These are phyloP conservation scores for Scomber scombrus DNA, from an alignment of 2,113 vertebrate species.

Conservation along the genomic window DNA sequence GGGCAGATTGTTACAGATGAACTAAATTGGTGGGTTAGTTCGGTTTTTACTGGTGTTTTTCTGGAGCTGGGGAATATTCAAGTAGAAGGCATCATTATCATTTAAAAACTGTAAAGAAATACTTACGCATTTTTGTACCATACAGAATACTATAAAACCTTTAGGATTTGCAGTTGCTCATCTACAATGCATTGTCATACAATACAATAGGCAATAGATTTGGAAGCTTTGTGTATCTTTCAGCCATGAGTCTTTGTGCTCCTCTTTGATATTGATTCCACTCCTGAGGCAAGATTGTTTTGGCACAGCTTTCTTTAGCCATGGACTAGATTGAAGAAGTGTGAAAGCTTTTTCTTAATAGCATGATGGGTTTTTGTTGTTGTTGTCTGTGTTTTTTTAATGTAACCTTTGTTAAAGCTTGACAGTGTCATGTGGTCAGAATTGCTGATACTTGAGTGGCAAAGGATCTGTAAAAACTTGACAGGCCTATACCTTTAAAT, in stretches of 20 bases:
- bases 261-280: conserved; percentile 49
- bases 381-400: not conserved
- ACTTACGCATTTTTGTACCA: not conserved
- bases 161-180: not conserved
- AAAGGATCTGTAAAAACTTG: conserved; percentile 1
- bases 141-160: not conserved
- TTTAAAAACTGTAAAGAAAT: not conserved
- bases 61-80: not conserved
- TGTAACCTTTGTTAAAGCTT: conserved; percentile 3
- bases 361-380: not conserved
- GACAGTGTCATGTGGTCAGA: not conserved
- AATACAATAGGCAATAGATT: not conserved
- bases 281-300: conserved; percentile 39
- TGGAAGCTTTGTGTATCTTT: conserved; percentile 34
- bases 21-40: not conserved
- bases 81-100: not conserved
- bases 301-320: conserved; percentile 27
- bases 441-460: not conserved
- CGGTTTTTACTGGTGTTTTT: conserved; percentile 12
- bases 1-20: conserved; percentile 7
- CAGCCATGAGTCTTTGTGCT: conserved; percentile 5
- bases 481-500: not conserved
- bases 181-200: not conserved
- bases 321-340: conserved; percentile 7
- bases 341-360: conserved; percentile 32